Conservation (phyloP, 2,888 invertebrate species). For the Andricus curvator region DNA sequence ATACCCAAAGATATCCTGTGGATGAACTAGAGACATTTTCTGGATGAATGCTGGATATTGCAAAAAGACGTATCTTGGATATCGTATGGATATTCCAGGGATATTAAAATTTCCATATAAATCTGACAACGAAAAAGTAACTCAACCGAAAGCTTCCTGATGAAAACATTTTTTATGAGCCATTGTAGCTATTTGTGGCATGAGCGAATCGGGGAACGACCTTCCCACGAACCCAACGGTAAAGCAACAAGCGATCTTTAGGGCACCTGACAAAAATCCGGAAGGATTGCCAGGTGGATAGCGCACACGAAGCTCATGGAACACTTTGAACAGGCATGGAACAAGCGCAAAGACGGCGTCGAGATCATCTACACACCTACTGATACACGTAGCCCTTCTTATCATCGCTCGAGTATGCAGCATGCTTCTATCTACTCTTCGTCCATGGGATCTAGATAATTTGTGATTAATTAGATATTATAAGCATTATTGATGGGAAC, state of each 20-base stretch:
- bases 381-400: slow-evolving; percentile 34
- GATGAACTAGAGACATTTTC: background rate
- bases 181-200: slow-evolving; percentile 1
- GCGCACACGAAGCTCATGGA: slow-evolving; percentile 50
- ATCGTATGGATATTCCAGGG: too few relatives aligned
- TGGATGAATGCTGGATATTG: background rate
- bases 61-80: too few relatives aligned
- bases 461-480: slow-evolving; percentile 77
- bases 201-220: slow-evolving; percentile 50
- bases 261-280: slow-evolving; percentile 63
- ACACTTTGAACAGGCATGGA: slow-evolving; percentile 23
- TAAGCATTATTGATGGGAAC: slow-evolving; percentile 76
- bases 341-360: slow-evolving; percentile 23
- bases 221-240: slow-evolving; percentile 64
- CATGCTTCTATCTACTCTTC: slow-evolving; percentile 38
- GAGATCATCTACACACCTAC: slow-evolving; percentile 26
- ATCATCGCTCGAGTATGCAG: slow-evolving; percentile 52
- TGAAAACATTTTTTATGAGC: background rate
- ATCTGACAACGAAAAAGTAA: background rate
- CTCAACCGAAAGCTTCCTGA: background rate
- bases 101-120: background rate
- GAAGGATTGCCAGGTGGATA: slow-evolving; percentile 58
- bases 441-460: slow-evolving; percentile 73
- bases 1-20: too few relatives aligned
- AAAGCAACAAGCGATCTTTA: slow-evolving; percentile 57